Evolutionary conservation across 1,140 invertebrate genomes (phyloP), one percentile per base, ranked within the genome.

Genomic region (Ceratitis capitata): DNA sequence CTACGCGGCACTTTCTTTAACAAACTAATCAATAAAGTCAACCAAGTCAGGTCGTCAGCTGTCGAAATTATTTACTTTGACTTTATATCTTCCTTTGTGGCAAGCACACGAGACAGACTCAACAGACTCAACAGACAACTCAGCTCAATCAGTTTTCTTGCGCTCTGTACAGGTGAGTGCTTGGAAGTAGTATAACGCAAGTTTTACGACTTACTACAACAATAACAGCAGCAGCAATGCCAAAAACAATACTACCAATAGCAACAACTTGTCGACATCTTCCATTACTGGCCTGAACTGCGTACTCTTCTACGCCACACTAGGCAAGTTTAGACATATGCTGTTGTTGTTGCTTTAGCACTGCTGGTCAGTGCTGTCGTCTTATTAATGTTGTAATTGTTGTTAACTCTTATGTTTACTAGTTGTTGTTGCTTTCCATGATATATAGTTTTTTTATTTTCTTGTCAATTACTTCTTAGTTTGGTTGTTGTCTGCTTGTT

Each of bases 11-110:
- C 69, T 78, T 42, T 2, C 39, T 78, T 45, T 23, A 45, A 78
- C 35, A 78, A 78, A 78, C 26, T 84, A 84, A 61, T 84, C 83
- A 84, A 42, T 64, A 64, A 39, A 84, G 19, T 84, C 83, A 84
- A 51, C 53, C 42, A n/a, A n/a, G 83, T 84, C 83, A 61, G 29
- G 5, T 39, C 51, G 10, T n/a, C 82, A 83, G 29, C 42, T 51
- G 82, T 49, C 45, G 42, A 83, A 51, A 9, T 83, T 47, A 23
- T 78, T 83, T 83, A 39, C 83, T 42, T 61, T 61, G 39, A 56
- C 53, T 83, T 83, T 83, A 53, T 83, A 39, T 83, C 61, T 69
- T 39, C 61, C 39, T 69, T 69, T 4, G 61, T 32, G 32, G 29
- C 26, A 61, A 61, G 58, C 26, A 61, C 26, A 61, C 58, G 58